Evolutionary conservation across 2,797 vertebrate genomes (phyloP).

Genomic region (Macroramphosus scolopax): DNA sequence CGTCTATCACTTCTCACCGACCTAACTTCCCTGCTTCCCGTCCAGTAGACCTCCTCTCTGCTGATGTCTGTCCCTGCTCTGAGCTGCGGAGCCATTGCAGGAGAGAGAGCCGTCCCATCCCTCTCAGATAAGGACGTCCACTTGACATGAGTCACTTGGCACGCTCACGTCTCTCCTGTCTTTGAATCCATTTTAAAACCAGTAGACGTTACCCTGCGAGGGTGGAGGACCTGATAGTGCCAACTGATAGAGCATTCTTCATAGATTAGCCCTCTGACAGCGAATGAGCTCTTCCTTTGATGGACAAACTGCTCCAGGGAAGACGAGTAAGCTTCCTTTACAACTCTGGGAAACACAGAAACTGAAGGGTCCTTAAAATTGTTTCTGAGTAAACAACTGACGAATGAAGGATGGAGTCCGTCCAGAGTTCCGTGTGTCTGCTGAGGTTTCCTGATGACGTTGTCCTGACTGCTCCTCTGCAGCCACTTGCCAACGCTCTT

Average conservation of each 20-base stretch:
- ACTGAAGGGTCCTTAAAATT: background rate
- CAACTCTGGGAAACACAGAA: background rate
- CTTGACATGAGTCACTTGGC: conserved; percentile 75
- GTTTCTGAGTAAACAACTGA: too few species aligned
- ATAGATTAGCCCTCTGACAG: conserved; percentile 54
- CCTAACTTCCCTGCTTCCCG: background rate
- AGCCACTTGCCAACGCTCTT: conserved; percentile 46
- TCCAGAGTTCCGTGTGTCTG: conserved; percentile 7
- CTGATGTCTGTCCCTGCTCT: too few species aligned
- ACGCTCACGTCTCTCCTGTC: conserved; percentile 55
- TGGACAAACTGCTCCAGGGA: conserved; percentile 46
- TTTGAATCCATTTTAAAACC: conserved; percentile 73
- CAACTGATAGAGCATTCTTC: conserved; percentile 67
- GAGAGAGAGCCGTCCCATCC: conserved; percentile 62
- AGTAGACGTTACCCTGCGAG: conserved; percentile 57
- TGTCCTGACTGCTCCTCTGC: conserved; percentile 36
- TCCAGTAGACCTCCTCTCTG: conserved; percentile 3
- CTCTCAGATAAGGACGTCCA: conserved; percentile 75
- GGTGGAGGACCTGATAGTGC: conserved; percentile 71
- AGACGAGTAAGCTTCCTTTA: background rate
- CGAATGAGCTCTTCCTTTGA: conserved; percentile 65
- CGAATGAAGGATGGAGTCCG: too few species aligned
- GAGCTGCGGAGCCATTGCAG: too few species aligned
- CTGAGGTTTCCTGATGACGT: conserved; percentile 12
- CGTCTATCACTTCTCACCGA: background rate